Conservation (phyloP, 2,888 invertebrate species). For the Melolontha melolontha region DNA sequence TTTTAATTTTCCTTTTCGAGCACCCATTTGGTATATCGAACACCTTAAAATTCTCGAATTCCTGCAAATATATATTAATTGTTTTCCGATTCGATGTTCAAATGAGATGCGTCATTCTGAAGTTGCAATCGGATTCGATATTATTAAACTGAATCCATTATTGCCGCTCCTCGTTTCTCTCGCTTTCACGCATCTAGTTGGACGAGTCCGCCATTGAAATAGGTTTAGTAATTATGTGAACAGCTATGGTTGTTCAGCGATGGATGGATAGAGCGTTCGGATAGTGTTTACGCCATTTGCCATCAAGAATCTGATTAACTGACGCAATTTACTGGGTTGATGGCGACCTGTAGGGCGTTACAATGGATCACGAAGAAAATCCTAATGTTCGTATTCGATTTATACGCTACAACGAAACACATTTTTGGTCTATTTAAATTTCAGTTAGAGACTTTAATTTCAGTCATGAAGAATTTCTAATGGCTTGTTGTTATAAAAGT, state of each 20-base stretch:
- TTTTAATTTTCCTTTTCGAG: neutral
- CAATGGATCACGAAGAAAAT: too few species aligned
- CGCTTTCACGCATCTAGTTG: neutral
- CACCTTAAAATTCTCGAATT: slow-evolving; percentile 34
- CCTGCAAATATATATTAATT: slow-evolving; percentile 55
- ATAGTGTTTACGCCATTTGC: slow-evolving; percentile 27
- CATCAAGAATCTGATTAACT: slow-evolving; percentile 24
- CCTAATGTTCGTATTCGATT: too few species aligned
- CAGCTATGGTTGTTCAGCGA: slow-evolving; percentile 4
- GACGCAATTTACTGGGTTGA: slow-evolving; percentile 13
- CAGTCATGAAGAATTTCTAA: too few species aligned
- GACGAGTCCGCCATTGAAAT: neutral
- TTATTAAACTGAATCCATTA: slow-evolving; percentile 47
- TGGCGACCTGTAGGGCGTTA: slow-evolving; percentile 7
- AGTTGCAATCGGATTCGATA: slow-evolving; percentile 43
- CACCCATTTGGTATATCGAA: slow-evolving; percentile 15
- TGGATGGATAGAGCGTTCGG: slow-evolving; percentile 17
- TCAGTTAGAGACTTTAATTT: too few species aligned
- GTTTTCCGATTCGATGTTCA: slow-evolving; percentile 51
- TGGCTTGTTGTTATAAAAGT: too few species aligned
- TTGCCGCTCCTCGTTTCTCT: neutral
- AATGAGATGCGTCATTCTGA: slow-evolving; percentile 47
- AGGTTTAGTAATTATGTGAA: slow-evolving; percentile 31
- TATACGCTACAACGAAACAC: too few species aligned
- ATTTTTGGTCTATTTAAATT: too few species aligned